Evolutionary conservation across 2,888 invertebrate species (phyloP), one percentile per base, ranked within the genome.

Genomic region (Pollenia griseotomentosa): DNA sequence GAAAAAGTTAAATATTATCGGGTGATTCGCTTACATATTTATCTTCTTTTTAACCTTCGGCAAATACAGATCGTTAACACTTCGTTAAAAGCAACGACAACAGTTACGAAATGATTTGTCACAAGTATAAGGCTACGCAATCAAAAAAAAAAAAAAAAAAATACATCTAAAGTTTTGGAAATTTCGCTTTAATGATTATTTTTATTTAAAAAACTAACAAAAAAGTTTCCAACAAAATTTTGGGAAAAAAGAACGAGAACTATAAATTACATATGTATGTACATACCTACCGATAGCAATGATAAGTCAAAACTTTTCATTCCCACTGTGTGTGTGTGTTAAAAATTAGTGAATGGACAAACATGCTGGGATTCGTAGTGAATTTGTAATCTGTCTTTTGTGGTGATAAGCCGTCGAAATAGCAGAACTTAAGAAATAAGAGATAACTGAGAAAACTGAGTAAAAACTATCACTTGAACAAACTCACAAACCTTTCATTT

Each of bases 381-480:
- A 63, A 40, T 42, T 14, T n/a, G 14, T n/a, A 10, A 14, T 40
- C 40, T 61, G 73, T n/a, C 74, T 57, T 74, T 55, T 75, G 75
- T 48, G 44, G 75, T 75, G 75, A 75, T 40, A 68, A 68, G 81
- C 65, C 55, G 66, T 23, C 23, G 23, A 33, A 46, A 73, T 55
- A 42, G 63, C 51, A 9, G 42, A 63, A 16, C 48, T 51, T 9
- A 48, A 7, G 61, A 23, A 70, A 68, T 46, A n/a, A 46, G 83
- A 77, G 83, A 46, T 63, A 77, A 55, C 11, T 46, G 83, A 83
- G 83, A 16, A 53, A 61, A 63, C 40, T 63, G 83, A 83, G 83
- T 55, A 19, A 68, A 33, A 63, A 77, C 63, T 55, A 82, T 74
- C 66, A 74, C 66, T 51, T 75, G 59, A 68, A 46, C 73, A 48